Percentiles rank a stretch among this genome's conserved stretches.
These are phyloP conservation scores for Bombus polaris DNA, from an alignment of 1,140 invertebrate genomes.

Conservation along the genomic window DNA sequence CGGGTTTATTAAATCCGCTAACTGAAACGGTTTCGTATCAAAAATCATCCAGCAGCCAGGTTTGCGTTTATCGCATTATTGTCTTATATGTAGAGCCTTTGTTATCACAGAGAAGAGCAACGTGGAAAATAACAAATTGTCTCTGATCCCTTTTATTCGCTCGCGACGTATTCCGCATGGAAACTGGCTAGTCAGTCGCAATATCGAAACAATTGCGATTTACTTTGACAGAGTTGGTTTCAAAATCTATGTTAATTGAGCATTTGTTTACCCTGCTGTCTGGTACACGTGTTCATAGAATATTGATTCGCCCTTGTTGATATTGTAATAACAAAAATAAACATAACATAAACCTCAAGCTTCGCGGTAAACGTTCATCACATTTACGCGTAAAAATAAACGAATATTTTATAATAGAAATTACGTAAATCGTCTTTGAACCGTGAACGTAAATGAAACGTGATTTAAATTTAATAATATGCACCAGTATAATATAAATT, in stretches of 20 bases:
- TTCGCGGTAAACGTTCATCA: no score
- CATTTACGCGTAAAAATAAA: no score
- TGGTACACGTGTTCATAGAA: neutral
- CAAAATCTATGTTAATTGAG: neutral
- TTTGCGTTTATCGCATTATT: neutral
- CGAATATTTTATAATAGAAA: neutral
- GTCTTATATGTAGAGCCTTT: neutral
- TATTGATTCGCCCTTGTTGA: neutral
- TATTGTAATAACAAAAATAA: neutral
- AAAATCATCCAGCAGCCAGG: neutral
- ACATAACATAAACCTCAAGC: neutral
- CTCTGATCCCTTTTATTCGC: neutral
- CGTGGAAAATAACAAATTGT: neutral
- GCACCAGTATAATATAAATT: no score
- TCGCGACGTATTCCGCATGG: neutral
- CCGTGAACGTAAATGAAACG: no score
- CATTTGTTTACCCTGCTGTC: neutral
- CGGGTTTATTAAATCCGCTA: neutral
- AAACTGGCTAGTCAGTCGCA: neutral
- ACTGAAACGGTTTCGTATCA: neutral
- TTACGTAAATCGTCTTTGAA: neutral
- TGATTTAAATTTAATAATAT: no score
- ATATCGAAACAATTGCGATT: neutral
- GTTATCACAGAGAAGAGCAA: neutral
- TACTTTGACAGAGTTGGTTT: constrained; percentile 1